Evolutionary conservation across 2,888 invertebrate species (phyloP).

Genomic region (Coleophora flavipennella): DNA sequence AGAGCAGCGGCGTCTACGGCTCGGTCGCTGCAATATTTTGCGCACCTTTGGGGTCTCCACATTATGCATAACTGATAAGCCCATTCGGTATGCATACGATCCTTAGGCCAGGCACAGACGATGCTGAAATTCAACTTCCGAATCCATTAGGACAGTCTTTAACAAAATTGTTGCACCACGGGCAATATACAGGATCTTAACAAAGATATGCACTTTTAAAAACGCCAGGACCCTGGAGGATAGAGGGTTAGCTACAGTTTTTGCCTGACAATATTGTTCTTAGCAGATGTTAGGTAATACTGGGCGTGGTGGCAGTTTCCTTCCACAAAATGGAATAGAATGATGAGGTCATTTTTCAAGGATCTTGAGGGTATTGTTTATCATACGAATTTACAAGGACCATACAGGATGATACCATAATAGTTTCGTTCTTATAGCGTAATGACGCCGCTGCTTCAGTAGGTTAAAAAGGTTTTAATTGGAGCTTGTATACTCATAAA

Average conservation of each 20-base stretch:
- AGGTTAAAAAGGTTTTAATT: too few species aligned
- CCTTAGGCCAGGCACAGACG: slow-evolving; percentile 38
- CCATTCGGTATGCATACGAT: slow-evolving; percentile 72
- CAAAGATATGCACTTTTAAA: too few species aligned
- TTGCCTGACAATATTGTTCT: slow-evolving; percentile 21
- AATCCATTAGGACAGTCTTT: slow-evolving; percentile 8
- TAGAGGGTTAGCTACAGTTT: slow-evolving; percentile 23
- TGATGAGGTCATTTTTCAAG: too few species aligned
- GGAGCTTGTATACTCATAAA: too few species aligned
- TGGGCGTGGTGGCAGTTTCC: neutral
- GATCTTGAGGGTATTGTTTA: too few species aligned
- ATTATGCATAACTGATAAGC: slow-evolving; percentile 74
- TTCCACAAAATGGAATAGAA: too few species aligned
- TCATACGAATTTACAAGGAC: too few species aligned
- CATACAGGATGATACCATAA: too few species aligned
- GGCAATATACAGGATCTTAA: too few species aligned
- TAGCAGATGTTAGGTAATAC: slow-evolving; percentile 11
- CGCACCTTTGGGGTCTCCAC: slow-evolving; percentile 68
- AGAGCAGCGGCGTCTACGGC: neutral
- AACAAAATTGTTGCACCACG: too few species aligned
- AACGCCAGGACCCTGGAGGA: slow-evolving; percentile 48
- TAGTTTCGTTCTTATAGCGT: too few species aligned
- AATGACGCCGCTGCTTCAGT: too few species aligned
- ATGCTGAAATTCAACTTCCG: neutral
- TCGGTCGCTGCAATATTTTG: slow-evolving; percentile 62